Percentiles rank a stretch among this genome's conserved stretches.
phyloP scores from a whole-genome alignment of 2,797 vertebrate genomes.

The Anguilla obscura region DNA sequence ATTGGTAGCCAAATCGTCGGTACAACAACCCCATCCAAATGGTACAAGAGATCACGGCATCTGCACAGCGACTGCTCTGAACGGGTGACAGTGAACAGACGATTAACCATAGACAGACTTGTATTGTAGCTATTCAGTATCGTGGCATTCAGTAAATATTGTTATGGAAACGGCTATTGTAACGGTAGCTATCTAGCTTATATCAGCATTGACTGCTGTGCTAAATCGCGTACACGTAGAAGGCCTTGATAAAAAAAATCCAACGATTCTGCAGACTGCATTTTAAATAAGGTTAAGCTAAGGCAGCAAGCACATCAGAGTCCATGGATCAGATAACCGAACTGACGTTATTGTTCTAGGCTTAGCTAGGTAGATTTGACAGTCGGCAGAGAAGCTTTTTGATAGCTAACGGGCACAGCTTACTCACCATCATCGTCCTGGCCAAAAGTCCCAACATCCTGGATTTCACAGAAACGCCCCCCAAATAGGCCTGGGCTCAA shows the following conservation, averaged over 20 bases:
- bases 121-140: too few species aligned
- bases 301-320: neutral
- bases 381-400: neutral
- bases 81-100: neutral
- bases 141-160: neutral
- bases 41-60: neutral
- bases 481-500: conserved; percentile 27
- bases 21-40: neutral
- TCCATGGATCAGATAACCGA: neutral
- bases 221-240: neutral
- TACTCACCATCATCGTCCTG: conserved; percentile 77
- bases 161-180: neutral
- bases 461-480: conserved; percentile 51
- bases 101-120: neutral
- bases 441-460: conserved; percentile 77
- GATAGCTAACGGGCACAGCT: neutral
- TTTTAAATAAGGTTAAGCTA: neutral
- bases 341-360: neutral
- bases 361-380: neutral
- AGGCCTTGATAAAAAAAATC: neutral
- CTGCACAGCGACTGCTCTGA: neutral
- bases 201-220: too few species aligned
- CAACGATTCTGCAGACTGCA: neutral
- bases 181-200: too few species aligned
- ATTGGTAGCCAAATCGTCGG: neutral